These are phyloP conservation scores for Troilus luridus DNA, from an alignment of 2,888 invertebrate genomes.

Conservation along the genomic window DNA sequence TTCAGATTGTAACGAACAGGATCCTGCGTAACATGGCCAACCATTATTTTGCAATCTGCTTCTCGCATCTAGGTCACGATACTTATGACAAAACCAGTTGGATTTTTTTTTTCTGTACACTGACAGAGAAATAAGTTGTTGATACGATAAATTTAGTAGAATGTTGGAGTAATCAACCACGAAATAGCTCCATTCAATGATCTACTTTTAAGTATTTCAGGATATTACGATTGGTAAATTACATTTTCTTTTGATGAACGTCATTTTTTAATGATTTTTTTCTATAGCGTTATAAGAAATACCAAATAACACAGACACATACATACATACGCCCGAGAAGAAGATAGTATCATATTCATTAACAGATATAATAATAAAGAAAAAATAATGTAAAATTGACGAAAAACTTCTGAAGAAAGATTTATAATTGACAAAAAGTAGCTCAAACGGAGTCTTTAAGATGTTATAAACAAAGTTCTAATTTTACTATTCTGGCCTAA, in stretches of 20 bases:
- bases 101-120: not conserved
- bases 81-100: slow-evolving; percentile 34
- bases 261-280: no score
- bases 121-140: not conserved
- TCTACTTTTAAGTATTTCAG: slow-evolving; percentile 18
- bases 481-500: no score
- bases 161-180: not conserved
- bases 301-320: no score
- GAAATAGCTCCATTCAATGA: not conserved
- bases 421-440: no score
- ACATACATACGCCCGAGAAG: no score
- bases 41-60: slow-evolving; percentile 32
- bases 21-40: slow-evolving; percentile 18
- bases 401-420: no score
- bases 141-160: not conserved
- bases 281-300: no score
- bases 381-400: no score
- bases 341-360: no score
- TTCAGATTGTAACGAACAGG: slow-evolving; percentile 33
- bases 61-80: slow-evolving; percentile 18
- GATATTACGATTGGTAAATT: not conserved
- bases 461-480: no score
- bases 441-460: no score
- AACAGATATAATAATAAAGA: no score
- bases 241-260: not conserved